A percentile compares a stretch with the other conserved stretches of the same genome.
These are phyloP conservation scores for Drosophila pachea DNA, from an alignment of 1,140 invertebrate genomes.

Conservation along the genomic window DNA sequence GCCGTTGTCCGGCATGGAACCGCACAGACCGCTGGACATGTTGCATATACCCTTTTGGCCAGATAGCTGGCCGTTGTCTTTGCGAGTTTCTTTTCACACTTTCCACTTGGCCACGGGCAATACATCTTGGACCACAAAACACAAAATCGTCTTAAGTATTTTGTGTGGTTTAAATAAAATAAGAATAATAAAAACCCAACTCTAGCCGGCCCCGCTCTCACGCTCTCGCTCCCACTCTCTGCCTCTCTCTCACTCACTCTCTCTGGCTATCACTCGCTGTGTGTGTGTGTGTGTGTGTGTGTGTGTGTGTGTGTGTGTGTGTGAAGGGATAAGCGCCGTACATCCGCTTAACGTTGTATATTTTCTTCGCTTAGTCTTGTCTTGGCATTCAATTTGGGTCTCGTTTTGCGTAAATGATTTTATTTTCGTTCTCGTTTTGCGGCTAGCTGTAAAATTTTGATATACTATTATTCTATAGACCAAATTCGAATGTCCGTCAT, in stretches of 20 bases:
- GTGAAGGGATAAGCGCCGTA: constrained; percentile 69
- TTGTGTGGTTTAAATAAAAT: constrained; percentile 78
- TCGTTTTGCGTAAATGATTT: constrained; percentile 75
- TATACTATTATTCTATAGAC: constrained; percentile 75
- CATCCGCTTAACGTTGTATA: constrained; percentile 70
- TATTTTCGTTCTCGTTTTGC: constrained; percentile 46
- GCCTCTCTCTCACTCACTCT: not conserved
- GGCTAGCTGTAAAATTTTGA: constrained; percentile 66
- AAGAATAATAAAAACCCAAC: constrained; percentile 73
- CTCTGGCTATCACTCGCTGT: constrained; percentile 14
- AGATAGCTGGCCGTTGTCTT: constrained; percentile 50
- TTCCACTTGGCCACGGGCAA: constrained; percentile 69
- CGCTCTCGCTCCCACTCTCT: constrained; percentile 3
- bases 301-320: constrained; percentile 42
- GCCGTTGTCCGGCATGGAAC: constrained; percentile 9
- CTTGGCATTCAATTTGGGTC: constrained; percentile 66
- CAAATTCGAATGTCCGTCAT: constrained; percentile 65
- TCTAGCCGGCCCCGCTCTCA: not conserved
- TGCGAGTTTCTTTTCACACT: constrained; percentile 65
- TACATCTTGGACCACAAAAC: constrained; percentile 76
- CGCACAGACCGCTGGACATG: constrained; percentile 49
- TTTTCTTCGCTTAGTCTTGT: constrained; percentile 56
- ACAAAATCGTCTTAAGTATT: constrained; percentile 77
- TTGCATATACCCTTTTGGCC: constrained; percentile 48
- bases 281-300: no score